Evolutionary conservation across 2,888 invertebrate genomes (phyloP).

Genomic region (Drosophila recens): DNA sequence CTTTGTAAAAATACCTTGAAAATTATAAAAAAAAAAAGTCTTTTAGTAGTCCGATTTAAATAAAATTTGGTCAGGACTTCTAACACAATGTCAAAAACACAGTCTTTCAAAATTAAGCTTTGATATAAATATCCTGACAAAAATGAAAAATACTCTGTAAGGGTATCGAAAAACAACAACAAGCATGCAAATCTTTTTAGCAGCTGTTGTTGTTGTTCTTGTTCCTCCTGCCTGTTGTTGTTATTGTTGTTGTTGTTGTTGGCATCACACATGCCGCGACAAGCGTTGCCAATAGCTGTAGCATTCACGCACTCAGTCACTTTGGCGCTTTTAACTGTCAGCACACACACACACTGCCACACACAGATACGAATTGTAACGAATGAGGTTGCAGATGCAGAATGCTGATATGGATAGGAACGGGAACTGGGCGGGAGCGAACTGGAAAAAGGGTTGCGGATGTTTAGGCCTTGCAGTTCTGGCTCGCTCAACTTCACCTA

Average conservation of each 20-base stretch:
- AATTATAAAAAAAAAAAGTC: too few relatives aligned
- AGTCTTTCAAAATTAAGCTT: neutral
- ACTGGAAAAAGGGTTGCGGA: neutral
- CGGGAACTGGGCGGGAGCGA: neutral
- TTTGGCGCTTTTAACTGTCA: constrained; percentile 72
- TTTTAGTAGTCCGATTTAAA: too few relatives aligned
- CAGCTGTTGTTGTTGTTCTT: constrained; percentile 29
- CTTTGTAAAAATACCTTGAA: too few relatives aligned
- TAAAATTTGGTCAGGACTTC: neutral
- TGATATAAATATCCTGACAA: neutral
- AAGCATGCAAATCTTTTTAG: constrained; percentile 70
- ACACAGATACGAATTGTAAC: constrained; percentile 5
- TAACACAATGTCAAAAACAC: too few relatives aligned
- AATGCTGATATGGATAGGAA: neutral
- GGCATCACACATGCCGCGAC: constrained; percentile 50
- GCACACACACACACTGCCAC: constrained; percentile 34
- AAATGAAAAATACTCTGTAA: neutral
- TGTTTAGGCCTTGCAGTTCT: constrained; percentile 1
- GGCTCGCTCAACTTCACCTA: neutral
- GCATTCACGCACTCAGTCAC: constrained; percentile 71
- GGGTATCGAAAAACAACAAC: constrained; percentile 6
- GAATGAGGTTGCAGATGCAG: constrained; percentile 13
- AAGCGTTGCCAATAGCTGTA: constrained; percentile 43
- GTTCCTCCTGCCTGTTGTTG: neutral
- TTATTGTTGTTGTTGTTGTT: constrained; percentile 11